A percentile compares a stretch with the other conserved stretches of the same genome.
Evolutionary conservation across 2,888 invertebrate species (phyloP).

Genomic region (Sphaerophoria rueppellii): DNA sequence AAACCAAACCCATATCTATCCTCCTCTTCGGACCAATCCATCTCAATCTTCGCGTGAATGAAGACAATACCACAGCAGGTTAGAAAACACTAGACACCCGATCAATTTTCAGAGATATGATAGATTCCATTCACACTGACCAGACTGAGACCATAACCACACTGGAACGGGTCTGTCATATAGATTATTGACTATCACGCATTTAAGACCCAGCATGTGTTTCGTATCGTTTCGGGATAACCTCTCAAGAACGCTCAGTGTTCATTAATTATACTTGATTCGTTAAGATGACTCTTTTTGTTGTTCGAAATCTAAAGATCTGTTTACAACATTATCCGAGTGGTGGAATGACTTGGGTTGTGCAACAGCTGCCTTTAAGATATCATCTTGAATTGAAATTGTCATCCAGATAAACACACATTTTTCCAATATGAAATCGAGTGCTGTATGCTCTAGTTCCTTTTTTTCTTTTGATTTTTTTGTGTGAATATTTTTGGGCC

Average conservation of each 20-base stretch:
- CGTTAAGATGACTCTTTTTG: slow-evolving; percentile 55
- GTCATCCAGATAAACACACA: slow-evolving; percentile 47
- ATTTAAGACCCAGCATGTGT: slow-evolving; percentile 57
- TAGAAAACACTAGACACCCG: slow-evolving; percentile 44
- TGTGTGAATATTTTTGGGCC: neutral
- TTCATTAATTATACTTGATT: slow-evolving; percentile 70
- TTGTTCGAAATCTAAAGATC: slow-evolving; percentile 40
- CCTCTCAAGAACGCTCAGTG: slow-evolving; percentile 45
- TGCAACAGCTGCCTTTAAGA: slow-evolving; percentile 47
- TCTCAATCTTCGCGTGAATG: slow-evolving; percentile 64
- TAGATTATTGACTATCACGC: slow-evolving; percentile 33
- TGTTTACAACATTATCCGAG: slow-evolving; percentile 52
- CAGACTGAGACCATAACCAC: neutral
- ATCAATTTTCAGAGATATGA: slow-evolving; percentile 43
- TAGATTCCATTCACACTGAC: slow-evolving; percentile 52
- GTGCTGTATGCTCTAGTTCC: slow-evolving; percentile 56
- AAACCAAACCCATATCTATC: slow-evolving; percentile 60
- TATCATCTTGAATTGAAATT: slow-evolving; percentile 54
- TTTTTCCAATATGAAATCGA: slow-evolving; percentile 27
- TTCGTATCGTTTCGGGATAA: slow-evolving; percentile 22
- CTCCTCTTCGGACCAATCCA: slow-evolving; percentile 54
- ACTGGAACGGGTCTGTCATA: neutral
- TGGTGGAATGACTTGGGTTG: slow-evolving; percentile 2
- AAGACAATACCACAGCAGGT: slow-evolving; percentile 72
- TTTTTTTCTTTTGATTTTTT: neutral